Evolutionary conservation across 2,113 vertebrate species (phyloP).

Genomic region (Ailuropoda melanoleuca): DNA sequence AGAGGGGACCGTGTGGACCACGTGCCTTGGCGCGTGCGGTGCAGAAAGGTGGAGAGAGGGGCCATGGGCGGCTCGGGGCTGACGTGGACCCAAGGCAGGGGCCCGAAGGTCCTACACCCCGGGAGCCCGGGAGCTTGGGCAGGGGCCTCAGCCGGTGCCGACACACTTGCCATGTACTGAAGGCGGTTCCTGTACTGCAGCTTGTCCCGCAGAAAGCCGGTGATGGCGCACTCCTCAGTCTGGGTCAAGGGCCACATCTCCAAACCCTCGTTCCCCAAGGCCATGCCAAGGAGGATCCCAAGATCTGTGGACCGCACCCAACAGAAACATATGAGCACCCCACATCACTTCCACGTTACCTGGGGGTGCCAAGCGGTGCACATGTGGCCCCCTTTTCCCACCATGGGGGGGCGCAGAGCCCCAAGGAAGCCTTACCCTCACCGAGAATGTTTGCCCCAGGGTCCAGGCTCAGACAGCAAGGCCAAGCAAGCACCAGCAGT

Average conservation of each 20-base stretch:
- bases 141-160: fast-evolving
- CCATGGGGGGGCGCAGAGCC: not conserved
- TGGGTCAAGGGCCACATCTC: slow-evolving; percentile 63
- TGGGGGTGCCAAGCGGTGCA: fast-evolving
- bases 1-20: not conserved
- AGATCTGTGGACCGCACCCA: slow-evolving; percentile 59
- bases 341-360: fast-evolving
- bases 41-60: not conserved
- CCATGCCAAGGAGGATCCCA: slow-evolving; percentile 62
- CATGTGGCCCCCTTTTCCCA: fast-evolving
- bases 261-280: slow-evolving; percentile 48
- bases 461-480: not conserved
- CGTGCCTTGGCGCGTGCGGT: fast-evolving
- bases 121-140: not conserved
- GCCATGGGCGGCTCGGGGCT: not conserved
- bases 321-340: not conserved
- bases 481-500: fast-evolving
- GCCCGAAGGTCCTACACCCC: not conserved
- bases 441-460: no score
- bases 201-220: slow-evolving; percentile 71
- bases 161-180: slow-evolving; percentile 71
- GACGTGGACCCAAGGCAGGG: not conserved
- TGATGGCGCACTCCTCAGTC: slow-evolving; percentile 52
- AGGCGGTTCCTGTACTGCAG: slow-evolving; percentile 75
- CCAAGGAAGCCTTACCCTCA: not conserved